A percentile compares a stretch with the other conserved stretches of the same genome.
These are phyloP conservation scores for Coptotermes formosanus DNA, from an alignment of 1,140 invertebrate genomes.

Conservation along the genomic window DNA sequence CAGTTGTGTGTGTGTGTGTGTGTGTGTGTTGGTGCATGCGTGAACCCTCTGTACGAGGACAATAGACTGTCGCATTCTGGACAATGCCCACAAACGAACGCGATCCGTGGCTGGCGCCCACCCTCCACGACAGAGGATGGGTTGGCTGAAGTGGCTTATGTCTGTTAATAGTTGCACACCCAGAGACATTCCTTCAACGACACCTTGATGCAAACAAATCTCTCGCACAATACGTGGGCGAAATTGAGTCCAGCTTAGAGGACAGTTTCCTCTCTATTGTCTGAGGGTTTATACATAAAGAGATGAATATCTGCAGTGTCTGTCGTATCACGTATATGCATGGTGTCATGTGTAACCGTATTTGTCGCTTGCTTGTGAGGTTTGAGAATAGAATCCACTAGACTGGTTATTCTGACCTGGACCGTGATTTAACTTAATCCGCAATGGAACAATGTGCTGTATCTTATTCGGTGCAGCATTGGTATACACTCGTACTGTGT, in stretches of 20 bases:
- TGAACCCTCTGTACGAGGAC: neutral
- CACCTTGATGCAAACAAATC: constrained; percentile 9
- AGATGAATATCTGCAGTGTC: neutral
- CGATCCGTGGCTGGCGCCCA: neutral
- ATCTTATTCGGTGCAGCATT: too few species aligned
- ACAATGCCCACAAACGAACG: neutral
- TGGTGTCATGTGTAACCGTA: neutral
- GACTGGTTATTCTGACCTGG: too few species aligned
- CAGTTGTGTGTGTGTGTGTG: too few species aligned
- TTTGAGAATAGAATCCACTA: too few species aligned
- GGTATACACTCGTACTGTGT: too few species aligned
- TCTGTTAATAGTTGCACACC: neutral
- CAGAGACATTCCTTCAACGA: neutral
- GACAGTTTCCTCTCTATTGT: neutral
- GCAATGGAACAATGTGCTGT: too few species aligned
- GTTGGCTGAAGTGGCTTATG: too few species aligned
- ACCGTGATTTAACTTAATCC: too few species aligned
- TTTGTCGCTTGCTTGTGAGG: too few species aligned
- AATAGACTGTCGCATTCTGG: neutral
- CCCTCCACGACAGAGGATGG: neutral
- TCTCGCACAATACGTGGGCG: neutral
- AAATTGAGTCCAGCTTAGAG: constrained; percentile 1
- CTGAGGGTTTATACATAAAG: neutral
- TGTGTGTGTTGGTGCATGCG: neutral
- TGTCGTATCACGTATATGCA: neutral